Evolutionary conservation across 2,888 invertebrate genomes (phyloP).

Genomic region (Hydrotaea diabolus): DNA sequence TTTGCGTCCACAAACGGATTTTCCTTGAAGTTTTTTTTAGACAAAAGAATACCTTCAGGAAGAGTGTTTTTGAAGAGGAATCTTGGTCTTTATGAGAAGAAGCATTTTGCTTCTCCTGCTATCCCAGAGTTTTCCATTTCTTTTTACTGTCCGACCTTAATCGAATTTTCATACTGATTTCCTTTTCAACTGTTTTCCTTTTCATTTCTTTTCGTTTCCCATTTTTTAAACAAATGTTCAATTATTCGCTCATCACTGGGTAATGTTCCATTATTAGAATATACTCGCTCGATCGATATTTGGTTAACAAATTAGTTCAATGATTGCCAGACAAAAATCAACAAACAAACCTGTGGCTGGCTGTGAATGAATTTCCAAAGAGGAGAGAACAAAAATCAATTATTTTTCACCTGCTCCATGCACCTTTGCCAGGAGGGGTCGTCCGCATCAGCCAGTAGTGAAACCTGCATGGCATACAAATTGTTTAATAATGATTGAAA

Average conservation of each 20-base stretch:
- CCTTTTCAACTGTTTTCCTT: not conserved
- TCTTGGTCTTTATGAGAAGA: too few relatives aligned
- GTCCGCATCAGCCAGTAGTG: not conserved
- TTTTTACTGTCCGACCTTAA: too few relatives aligned
- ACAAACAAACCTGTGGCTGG: not conserved
- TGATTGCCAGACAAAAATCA: not conserved
- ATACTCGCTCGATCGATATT: not conserved
- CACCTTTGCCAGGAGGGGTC: not conserved
- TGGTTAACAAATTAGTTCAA: conserved; percentile 5
- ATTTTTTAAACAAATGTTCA: too few relatives aligned
- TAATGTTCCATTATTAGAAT: not conserved
- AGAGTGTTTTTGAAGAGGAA: too few relatives aligned
- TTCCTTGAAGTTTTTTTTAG: too few relatives aligned
- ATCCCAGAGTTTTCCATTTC: too few relatives aligned
- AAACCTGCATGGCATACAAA: conserved; percentile 18
- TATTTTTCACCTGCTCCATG: conserved; percentile 2
- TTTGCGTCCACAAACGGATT: too few relatives aligned
- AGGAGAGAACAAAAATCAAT: not conserved
- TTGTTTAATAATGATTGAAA: not conserved
- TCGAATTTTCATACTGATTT: not conserved
- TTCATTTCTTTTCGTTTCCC: too few relatives aligned
- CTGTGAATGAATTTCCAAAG: not conserved
- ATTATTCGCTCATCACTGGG: not conserved
- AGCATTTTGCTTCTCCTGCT: too few relatives aligned
- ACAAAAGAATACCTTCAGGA: too few relatives aligned